phyloP scores from a whole-genome alignment of 2,113 vertebrate species.

The Notarius quadriscutis region DNA sequence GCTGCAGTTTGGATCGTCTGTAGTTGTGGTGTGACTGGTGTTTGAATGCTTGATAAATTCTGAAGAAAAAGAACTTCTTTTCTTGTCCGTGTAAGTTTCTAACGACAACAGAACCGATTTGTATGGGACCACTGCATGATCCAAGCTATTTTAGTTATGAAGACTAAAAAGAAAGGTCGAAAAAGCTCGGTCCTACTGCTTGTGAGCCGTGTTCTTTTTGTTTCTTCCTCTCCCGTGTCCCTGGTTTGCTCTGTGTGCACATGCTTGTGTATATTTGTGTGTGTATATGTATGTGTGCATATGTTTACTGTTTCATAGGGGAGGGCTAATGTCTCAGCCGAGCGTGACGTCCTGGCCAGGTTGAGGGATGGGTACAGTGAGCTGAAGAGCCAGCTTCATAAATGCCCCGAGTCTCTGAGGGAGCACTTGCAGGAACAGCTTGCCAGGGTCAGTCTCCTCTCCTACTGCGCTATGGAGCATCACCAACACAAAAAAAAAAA shows the following conservation, averaged over 20 bases:
- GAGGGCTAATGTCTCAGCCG: constrained; percentile 93
- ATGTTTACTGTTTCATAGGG: constrained; percentile 79
- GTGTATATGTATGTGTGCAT: constrained; percentile 42
- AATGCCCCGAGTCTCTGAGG: constrained; percentile 95
- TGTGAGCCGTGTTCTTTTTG: constrained; percentile 62
- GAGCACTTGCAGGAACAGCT: constrained; percentile 95
- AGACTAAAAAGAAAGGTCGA: neutral
- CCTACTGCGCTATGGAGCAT: constrained; percentile 27
- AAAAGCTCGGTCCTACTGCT: neutral
- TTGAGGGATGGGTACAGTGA: constrained; percentile 89
- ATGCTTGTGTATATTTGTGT: constrained; percentile 35
- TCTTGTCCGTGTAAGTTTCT: neutral
- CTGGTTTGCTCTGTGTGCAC: constrained; percentile 48
- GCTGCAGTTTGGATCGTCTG: neutral
- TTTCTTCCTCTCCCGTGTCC: constrained; percentile 52
- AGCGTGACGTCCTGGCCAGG: constrained; percentile 89
- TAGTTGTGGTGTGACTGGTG: constrained; percentile 7
- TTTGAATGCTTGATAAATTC: neutral
- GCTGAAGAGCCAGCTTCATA: constrained; percentile 95
- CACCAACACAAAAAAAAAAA: constrained; percentile 10
- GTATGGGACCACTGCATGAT: neutral
- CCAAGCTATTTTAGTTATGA: neutral
- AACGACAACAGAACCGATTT: neutral
- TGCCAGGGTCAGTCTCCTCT: constrained; percentile 89
- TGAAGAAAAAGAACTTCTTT: neutral